Evolutionary conservation across 2,888 invertebrate species (phyloP), one percentile per base, ranked within the genome.

Genomic region (Drosophila cognata): DNA sequence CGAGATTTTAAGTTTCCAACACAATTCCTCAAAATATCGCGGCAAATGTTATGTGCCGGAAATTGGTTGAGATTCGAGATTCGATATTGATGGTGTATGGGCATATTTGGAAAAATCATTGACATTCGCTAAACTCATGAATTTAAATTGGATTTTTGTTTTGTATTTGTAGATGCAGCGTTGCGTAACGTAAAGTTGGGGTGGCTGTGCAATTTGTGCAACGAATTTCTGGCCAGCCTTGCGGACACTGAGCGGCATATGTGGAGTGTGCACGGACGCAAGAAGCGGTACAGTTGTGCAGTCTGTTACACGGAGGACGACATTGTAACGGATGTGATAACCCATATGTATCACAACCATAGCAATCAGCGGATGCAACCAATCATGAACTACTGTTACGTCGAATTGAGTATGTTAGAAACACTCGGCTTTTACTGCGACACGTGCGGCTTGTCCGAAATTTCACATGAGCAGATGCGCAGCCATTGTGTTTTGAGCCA

Each of bases 401-500:
- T 48, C 1, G 65, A 43, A 13, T 10, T 0, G 1, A 86, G 80
- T 35, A 85, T 21, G 21, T 21, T 21, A 77, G 74, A 75, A 74
- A 11, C 80, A 84, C 3, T 92, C 2, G 91, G 86, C 57, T 91
- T 89, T 55, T 77, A 64, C 18, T 88, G 85, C 64, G 74, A n/a
- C 11, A 13, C 2, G 0, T 85, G 25, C 51, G 11, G 41, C 72
- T 4, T 2, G 4, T 0, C 21, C 21, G 21, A 21, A 21, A 21
- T 21, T 21, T 21, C 21, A 0, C 74, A 65, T 51, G 77, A 78
- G 10, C 74, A 69, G 29, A 91, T 91, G 18, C 52, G 65, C 0
- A 16, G 36, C 0, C 91, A 91, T 60, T 82, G 82, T 10, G 57
- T 43, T 10, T 0, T 28, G 0, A 13, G 41, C 2, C 97, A 97